Percentiles rank a stretch among this genome's conserved stretches.
Conservation (phyloP, 1,140 invertebrate species). For the Ganaspis sp. region DNA sequence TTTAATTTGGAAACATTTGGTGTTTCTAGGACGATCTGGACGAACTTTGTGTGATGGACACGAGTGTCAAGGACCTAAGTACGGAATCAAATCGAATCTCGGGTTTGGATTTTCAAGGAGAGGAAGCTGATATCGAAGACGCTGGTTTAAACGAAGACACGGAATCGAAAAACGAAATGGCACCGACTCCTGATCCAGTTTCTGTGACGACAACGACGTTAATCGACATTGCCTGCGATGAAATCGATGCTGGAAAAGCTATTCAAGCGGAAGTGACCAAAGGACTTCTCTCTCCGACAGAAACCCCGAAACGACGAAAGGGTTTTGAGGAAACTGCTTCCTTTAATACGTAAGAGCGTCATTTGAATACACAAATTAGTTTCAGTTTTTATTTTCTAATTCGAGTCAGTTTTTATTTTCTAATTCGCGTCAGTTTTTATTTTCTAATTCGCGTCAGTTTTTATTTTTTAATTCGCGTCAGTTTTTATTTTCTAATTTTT, state of each 20-base stretch:
- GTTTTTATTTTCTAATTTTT: too few relatives aligned
- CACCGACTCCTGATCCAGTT: slow-evolving; percentile 67
- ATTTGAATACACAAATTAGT: too few relatives aligned
- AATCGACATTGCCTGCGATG: slow-evolving; percentile 62
- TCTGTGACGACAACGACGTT: slow-evolving; percentile 62
- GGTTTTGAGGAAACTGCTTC: slow-evolving; percentile 63
- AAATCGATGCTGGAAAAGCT: slow-evolving; percentile 56
- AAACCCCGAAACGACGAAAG: slow-evolving; percentile 51
- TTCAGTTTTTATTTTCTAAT: too few relatives aligned
- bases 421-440: too few relatives aligned
- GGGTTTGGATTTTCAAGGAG: slow-evolving; percentile 56
- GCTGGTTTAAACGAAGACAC: slow-evolving; percentile 54
- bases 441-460: too few relatives aligned
- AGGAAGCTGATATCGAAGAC: slow-evolving; percentile 67
- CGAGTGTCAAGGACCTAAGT: slow-evolving; percentile 58
- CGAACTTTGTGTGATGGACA: slow-evolving; percentile 71
- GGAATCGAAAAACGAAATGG: slow-evolving; percentile 62
- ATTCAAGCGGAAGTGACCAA: slow-evolving; percentile 30
- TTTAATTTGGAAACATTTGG: not conserved
- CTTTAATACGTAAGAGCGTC: slow-evolving; percentile 71
- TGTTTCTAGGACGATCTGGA: slow-evolving; percentile 70
- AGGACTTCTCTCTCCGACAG: slow-evolving; percentile 46
- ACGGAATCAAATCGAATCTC: slow-evolving; percentile 38
- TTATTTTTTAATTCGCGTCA: too few relatives aligned
- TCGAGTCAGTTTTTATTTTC: too few relatives aligned